phyloP scores from a whole-genome alignment of 2,113 vertebrate species.

The Myrmecobius fasciatus region DNA sequence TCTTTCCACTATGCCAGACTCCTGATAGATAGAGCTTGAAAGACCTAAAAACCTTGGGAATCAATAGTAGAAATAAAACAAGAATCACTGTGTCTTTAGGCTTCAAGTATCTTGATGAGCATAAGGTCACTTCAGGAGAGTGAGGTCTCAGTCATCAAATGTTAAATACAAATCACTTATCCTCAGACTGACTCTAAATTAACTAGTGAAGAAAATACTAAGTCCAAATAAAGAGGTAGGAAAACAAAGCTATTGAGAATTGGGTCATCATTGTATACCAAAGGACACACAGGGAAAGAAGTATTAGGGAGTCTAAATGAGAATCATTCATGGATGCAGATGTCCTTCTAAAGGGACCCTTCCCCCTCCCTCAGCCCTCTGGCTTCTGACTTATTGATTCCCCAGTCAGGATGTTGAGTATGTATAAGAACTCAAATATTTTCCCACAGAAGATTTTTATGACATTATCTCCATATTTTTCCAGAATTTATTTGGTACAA shows the following conservation, averaged over 20 bases:
- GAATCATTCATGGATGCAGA: neutral
- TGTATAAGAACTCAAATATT: neutral
- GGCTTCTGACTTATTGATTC: neutral
- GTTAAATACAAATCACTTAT: neutral
- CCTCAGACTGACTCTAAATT: neutral
- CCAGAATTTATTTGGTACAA: neutral
- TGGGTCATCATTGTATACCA: neutral
- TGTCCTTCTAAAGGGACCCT: neutral
- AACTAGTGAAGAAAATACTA: neutral
- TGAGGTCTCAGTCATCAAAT: neutral
- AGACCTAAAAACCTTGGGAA: neutral
- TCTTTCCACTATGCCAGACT: slow-evolving; percentile 49
- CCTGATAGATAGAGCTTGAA: neutral
- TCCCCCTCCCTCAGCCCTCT: neutral
- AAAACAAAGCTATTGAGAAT: neutral
- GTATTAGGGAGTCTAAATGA: neutral
- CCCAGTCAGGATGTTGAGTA: neutral
- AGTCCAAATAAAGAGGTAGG: neutral
- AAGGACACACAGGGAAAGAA: neutral
- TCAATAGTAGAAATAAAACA: neutral
- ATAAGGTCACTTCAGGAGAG: neutral
- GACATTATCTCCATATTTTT: neutral
- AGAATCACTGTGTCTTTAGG: neutral
- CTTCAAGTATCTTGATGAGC: neutral
- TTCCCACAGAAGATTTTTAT: neutral